These are phyloP conservation scores for Hyppa rectilinea DNA, from an alignment of 2,888 invertebrate genomes.

Conservation along the genomic window DNA sequence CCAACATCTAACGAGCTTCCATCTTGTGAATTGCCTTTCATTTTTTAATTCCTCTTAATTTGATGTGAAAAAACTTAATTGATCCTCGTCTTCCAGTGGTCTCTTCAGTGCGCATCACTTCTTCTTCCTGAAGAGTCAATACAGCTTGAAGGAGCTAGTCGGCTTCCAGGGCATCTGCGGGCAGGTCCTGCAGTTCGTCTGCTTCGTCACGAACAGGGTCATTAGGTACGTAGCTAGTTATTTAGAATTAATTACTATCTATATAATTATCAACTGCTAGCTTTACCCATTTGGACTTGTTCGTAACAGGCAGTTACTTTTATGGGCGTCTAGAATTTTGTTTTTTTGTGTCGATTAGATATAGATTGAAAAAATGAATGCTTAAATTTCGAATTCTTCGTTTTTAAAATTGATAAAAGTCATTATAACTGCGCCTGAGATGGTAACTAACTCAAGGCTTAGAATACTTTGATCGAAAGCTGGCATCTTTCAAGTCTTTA, in stretches of 20 bases:
- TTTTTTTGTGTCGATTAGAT: not conserved
- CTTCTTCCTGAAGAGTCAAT: slow-evolving; percentile 89
- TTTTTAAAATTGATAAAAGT: slow-evolving; percentile 3
- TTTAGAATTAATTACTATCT: not conserved
- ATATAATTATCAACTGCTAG: not conserved
- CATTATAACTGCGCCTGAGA: not conserved
- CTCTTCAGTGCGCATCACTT: slow-evolving; percentile 91
- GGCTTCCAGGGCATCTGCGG: slow-evolving; percentile 85
- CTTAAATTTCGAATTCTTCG: not conserved
- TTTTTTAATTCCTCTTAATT: not conserved
- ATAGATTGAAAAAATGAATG: not conserved
- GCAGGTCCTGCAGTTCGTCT: slow-evolving; percentile 87
- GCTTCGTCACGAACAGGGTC: slow-evolving; percentile 89
- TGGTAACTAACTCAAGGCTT: not conserved
- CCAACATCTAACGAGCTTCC: not conserved
- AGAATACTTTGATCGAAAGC: not conserved
- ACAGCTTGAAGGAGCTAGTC: slow-evolving; percentile 86
- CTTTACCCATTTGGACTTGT: not conserved
- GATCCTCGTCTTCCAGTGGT: slow-evolving; percentile 81
- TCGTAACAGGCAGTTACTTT: slow-evolving; percentile 22
- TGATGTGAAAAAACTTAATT: not conserved
- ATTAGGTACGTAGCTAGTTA: slow-evolving; percentile 86
- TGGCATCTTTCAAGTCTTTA: not conserved
- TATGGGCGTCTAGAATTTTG: not conserved
- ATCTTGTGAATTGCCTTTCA: slow-evolving; percentile 2